These are phyloP conservation scores for Hemicrepidius hirtus DNA, from an alignment of 2,888 invertebrate genomes.

Conservation along the genomic window DNA sequence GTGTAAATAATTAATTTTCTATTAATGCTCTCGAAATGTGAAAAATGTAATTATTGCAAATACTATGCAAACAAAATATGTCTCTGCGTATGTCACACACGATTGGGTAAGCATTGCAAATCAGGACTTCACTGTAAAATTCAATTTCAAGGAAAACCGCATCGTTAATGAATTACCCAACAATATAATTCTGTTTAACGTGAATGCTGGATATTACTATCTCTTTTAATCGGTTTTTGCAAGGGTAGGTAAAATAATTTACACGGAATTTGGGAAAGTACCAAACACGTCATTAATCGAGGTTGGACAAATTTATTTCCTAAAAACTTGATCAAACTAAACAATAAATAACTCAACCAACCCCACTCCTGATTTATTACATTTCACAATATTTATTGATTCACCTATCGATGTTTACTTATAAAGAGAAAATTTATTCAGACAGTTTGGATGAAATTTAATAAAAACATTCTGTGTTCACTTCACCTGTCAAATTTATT, in stretches of 20 bases:
- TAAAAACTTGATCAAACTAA: no score
- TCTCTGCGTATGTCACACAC: slow-evolving; percentile 9
- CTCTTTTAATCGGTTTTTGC: neutral
- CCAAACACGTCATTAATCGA: neutral
- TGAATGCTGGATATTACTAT: slow-evolving; percentile 7
- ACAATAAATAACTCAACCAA: no score
- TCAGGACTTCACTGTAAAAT: slow-evolving; percentile 44
- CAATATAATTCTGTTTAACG: slow-evolving; percentile 24
- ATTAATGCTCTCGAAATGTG: neutral
- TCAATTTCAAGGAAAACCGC: slow-evolving; percentile 58
- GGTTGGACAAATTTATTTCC: no score
- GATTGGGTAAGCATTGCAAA: slow-evolving; percentile 36
- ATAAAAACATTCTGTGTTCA: no score
- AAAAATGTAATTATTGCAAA: neutral
- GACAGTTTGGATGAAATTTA: no score
- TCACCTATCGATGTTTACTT: no score
- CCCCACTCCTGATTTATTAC: no score
- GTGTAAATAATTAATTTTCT: neutral
- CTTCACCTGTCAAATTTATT: neutral
- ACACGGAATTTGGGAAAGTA: slow-evolving; percentile 7
- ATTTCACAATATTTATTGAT: no score
- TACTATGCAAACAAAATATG: slow-evolving; percentile 6
- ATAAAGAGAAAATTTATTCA: no score
- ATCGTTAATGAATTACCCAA: slow-evolving; percentile 50
- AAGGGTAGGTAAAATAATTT: neutral